Conservation (phyloP, 2,113 vertebrate species). For the Gracilinanus agilis region DNA sequence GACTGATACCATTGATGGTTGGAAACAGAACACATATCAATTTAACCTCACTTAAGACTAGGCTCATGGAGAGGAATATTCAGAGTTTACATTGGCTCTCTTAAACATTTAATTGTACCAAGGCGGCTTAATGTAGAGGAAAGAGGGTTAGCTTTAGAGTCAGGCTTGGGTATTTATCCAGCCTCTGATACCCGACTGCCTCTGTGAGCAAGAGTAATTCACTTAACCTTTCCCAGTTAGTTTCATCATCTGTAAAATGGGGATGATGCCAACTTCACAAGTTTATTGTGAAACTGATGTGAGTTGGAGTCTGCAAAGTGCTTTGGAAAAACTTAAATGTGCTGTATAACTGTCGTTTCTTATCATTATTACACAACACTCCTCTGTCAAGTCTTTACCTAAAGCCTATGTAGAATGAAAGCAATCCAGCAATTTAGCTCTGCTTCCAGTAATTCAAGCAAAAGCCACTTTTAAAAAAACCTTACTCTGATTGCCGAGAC, state of each 20-base stretch:
- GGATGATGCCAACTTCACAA: not conserved
- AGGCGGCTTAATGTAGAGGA: not conserved
- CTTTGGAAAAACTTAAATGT: not conserved
- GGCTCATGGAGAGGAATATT: conserved; percentile 10
- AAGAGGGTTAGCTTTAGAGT: not conserved
- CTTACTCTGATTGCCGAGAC: not conserved
- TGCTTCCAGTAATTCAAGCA: not conserved
- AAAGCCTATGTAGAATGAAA: not conserved
- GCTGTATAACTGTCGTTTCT: not conserved
- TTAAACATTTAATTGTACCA: not conserved
- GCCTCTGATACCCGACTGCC: not conserved
- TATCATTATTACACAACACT: not conserved
- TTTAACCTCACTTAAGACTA: conserved; percentile 3
- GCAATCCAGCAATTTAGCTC: not conserved
- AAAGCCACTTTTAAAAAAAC: not conserved
- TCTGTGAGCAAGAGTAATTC: not conserved
- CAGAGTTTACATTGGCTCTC: not conserved
- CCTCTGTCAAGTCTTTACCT: not conserved
- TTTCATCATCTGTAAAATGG: not conserved
- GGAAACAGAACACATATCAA: not conserved
- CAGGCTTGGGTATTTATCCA: not conserved
- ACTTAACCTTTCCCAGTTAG: not conserved
- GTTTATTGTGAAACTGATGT: not conserved
- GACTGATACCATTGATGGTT: not conserved
- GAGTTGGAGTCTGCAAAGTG: not conserved